Percentiles rank a stretch among this genome's conserved stretches.
Evolutionary conservation across 2,888 invertebrate genomes (phyloP).

Genomic region (Platypus cylindrus): DNA sequence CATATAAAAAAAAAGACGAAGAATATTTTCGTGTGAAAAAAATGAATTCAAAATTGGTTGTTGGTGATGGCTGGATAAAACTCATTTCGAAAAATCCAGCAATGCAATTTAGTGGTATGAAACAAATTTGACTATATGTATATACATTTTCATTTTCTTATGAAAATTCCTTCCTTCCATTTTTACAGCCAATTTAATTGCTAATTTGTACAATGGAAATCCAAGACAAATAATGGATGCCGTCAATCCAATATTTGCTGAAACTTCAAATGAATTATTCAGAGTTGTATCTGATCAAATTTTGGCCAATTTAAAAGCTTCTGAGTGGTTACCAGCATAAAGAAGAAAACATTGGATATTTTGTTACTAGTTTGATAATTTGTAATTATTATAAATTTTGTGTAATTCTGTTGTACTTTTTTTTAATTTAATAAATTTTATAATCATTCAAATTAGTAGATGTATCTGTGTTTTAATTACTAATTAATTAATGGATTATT

Average conservation of each 20-base stretch:
- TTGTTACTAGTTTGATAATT: too few species aligned
- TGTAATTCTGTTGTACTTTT: neutral
- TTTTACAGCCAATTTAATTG: conserved; percentile 50
- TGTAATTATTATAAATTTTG: neutral
- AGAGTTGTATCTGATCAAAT: conserved; percentile 47
- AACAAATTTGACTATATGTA: neutral
- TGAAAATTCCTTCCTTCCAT: too few species aligned
- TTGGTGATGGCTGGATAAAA: conserved; percentile 48
- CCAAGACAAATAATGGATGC: conserved; percentile 53
- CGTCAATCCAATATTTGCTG: conserved; percentile 55
- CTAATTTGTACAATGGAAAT: conserved; percentile 56
- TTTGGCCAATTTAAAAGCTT: conserved; percentile 44
- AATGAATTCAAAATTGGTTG: conserved; percentile 45
- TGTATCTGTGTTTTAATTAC: too few species aligned
- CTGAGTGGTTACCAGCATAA: conserved; percentile 42
- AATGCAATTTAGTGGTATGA: conserved; percentile 44
- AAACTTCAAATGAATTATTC: conserved; percentile 48
- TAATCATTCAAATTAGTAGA: too few species aligned
- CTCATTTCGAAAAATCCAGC: conserved; percentile 42
- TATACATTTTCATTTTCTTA: conserved; percentile 2
- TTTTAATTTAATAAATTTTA: neutral
- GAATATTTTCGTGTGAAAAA: conserved; percentile 50
- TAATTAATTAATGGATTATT: too few species aligned
- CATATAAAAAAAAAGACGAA: conserved; percentile 42
- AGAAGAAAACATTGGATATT: neutral